Evolutionary conservation across 1,140 invertebrate species (phyloP), one percentile per base, ranked within the genome.

Genomic region (Chlorops oryzae): DNA sequence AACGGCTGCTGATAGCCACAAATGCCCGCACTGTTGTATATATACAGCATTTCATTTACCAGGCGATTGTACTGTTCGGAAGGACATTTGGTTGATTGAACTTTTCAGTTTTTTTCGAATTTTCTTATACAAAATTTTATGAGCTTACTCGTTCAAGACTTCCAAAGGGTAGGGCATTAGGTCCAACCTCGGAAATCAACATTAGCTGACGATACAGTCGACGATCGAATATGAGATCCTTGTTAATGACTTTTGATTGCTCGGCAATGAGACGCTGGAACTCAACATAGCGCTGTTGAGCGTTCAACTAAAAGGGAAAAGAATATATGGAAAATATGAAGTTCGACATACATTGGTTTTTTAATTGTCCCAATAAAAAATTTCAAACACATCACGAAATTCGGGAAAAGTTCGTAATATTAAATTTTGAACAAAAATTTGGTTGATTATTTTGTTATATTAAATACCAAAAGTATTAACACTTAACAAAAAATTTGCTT

Each of bases 11-110:
- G 86, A 71, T 86, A 86, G 2, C 83, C 86, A 63, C 90, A 92
- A 42, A 92, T 84, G 34, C 84, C 85, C 2, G 89, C 89, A n/a
- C 80, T 83, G 61, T 91, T 90, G 74, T 91, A 94, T 13, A 92
- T 83, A 2, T 85, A 82, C 28, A 92, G 74, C 90, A 95, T 93
- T 57, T 91, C 85, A 61, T 91, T 89, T 50, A 89, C 83, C 15
- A 92, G 72, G 15, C 86, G 79, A 72, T 90, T 90, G 68, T 91
- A 90, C 89, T 92, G 74, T 2, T 78, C 78, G 49, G 10, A 7
- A 39, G 13, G 21, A 37, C 17, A 28, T 10, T 9, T 10, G 15
- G 15, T 32, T 32, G 28, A 15, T 32, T 15, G 15, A 32, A 32
- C 9, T 40, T 40, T 7, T 40, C 38, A 40, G 9, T 40, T 17